Evolutionary conservation across 2,888 invertebrate species (phyloP).

Genomic region (Trachelus stipa): DNA sequence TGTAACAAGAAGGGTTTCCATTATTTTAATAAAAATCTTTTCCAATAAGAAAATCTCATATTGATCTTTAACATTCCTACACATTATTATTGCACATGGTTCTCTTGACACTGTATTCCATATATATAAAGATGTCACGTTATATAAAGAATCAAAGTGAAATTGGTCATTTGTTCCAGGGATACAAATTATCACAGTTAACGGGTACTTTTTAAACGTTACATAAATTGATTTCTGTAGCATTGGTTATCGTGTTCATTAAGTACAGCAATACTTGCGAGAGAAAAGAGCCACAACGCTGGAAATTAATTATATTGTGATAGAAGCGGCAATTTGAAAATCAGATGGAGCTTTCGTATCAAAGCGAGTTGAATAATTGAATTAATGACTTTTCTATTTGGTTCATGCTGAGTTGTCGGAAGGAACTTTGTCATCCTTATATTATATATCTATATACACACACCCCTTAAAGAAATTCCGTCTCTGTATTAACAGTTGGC

Average conservation of each 20-base stretch:
- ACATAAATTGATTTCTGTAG: background rate
- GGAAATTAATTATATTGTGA: slow-evolving; percentile 45
- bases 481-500: background rate
- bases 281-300: slow-evolving; percentile 34
- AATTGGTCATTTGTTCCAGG: background rate
- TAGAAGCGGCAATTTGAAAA: slow-evolving; percentile 22
- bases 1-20: background rate
- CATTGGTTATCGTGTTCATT: background rate
- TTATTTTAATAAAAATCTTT: background rate
- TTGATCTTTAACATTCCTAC: background rate
- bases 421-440: background rate
- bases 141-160: background rate
- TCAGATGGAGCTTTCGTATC: slow-evolving; percentile 26
- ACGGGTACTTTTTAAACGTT: background rate
- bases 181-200: background rate
- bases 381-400: slow-evolving; percentile 37
- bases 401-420: slow-evolving; percentile 28
- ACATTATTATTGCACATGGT: too few relatives aligned
- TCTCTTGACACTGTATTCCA: too few relatives aligned
- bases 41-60: background rate
- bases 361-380: slow-evolving; percentile 43
- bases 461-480: background rate
- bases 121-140: background rate
- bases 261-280: slow-evolving; percentile 9
- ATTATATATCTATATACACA: background rate